Percentiles rank a stretch among this genome's conserved stretches.
Conservation (phyloP, 2,888 invertebrate species). For the Epirrita christyi region DNA sequence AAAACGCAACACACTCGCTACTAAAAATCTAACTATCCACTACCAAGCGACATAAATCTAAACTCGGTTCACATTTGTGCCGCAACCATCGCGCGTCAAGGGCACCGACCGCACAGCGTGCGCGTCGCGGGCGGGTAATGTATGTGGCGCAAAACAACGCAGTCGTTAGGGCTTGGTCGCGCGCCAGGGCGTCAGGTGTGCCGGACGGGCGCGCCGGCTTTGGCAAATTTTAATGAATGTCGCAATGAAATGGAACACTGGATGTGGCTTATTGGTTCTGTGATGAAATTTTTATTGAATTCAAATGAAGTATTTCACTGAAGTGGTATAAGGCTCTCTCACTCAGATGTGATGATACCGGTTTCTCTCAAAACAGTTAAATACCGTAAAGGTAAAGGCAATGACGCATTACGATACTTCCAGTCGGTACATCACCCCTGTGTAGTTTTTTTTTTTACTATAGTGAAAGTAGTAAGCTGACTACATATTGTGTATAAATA, state of each 20-base stretch:
- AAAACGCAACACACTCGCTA: conserved; percentile 8
- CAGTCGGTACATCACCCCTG: too few species aligned
- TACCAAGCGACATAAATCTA: conserved; percentile 20
- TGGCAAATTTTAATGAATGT: conserved; percentile 75
- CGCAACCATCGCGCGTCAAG: conserved; percentile 30
- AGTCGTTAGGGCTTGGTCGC: conserved; percentile 35
- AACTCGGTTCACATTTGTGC: conserved; percentile 9
- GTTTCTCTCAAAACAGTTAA: too few species aligned
- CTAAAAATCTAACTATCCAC: conserved; percentile 24
- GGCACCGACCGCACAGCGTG: conserved; percentile 4
- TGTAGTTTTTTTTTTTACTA: too few species aligned
- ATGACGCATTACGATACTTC: too few species aligned
- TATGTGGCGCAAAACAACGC: conserved; percentile 28
- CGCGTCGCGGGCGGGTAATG: conserved; percentile 30
- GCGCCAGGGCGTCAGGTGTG: conserved; percentile 53
- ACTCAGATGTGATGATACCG: too few species aligned
- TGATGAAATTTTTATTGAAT: too few species aligned
- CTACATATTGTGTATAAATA: too few species aligned
- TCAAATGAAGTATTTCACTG: too few species aligned
- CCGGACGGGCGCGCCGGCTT: conserved; percentile 52
- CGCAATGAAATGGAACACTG: conserved; percentile 44
- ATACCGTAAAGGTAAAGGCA: too few species aligned
- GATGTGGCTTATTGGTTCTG: conserved; percentile 47
- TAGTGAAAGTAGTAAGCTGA: too few species aligned
- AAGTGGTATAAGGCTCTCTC: too few species aligned